Conservation (phyloP, 2,113 vertebrate species). For the Helogale parvula region DNA sequence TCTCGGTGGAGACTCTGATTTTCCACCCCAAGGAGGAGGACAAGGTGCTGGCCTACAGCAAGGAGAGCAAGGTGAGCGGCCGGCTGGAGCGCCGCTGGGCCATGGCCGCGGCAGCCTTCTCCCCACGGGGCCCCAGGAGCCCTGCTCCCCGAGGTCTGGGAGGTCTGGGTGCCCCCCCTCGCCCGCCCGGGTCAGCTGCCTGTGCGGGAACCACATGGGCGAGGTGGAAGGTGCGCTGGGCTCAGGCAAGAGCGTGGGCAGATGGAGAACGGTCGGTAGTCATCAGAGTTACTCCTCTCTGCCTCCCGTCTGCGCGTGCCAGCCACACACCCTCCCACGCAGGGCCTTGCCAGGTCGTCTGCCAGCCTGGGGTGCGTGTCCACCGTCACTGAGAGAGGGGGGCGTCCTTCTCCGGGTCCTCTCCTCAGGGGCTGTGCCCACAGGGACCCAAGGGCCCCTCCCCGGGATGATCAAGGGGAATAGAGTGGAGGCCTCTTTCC, state of each 20-base stretch:
- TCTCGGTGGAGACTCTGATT: constrained; percentile 92
- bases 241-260: accelerated
- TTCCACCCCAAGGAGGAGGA: constrained; percentile 97
- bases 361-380: background rate
- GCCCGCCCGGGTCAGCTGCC: accelerated
- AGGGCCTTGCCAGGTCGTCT: background rate
- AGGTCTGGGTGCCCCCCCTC: accelerated
- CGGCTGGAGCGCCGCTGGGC: background rate
- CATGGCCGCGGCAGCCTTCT: background rate
- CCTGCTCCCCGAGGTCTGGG: background rate
- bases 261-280: accelerated
- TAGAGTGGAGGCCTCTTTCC: background rate
- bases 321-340: background rate
- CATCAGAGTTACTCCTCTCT: accelerated
- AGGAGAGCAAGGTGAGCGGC: constrained; percentile 90
- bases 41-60: constrained; percentile 95
- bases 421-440: background rate
- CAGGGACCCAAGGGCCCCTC: background rate
- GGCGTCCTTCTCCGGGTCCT: accelerated
- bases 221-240: accelerated
- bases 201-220: accelerated
- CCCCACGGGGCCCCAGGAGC: background rate
- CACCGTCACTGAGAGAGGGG: background rate
- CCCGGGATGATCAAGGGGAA: accelerated
- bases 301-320: too few species aligned